Evolutionary conservation across 2,888 invertebrate species (phyloP), one percentile per base, ranked within the genome.

Genomic region (Leptinotarsa haldemani): DNA sequence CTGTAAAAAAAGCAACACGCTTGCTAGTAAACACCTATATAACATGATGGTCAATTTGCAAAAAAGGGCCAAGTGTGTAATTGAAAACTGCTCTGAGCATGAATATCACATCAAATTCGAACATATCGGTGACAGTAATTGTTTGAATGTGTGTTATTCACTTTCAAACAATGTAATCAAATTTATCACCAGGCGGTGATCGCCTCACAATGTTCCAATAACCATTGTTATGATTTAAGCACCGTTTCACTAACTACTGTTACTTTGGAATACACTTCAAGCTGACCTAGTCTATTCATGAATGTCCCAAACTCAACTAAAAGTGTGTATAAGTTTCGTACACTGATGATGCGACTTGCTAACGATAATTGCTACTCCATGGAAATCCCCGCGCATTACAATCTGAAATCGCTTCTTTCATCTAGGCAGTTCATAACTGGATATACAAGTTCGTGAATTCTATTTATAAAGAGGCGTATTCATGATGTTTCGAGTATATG

Each of bases 271-370:
- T 56, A 22, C 25, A 56, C 13, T 56, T 56, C 22, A 15, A 56
- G 22, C 22, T 56, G 56, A 56, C 56, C 56, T 56, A 56, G 56
- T 56, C 56, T 56, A 56, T 56, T 22, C 56, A 15, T 25, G 9
- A 22, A 56, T 56, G 56, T 56, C 22, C 12, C 56, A 56, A 56
- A 20, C 56, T 56, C 56, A 56, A 56, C 56, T 56, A 56, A 56
- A 56, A 56, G 4, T 12, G 9, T 15, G 50, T 18, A 18, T 13
- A 22, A 56, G 22, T 22, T 25, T 22, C 16, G 12, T 22, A 16
- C 20, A 56, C 56, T 56, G 56, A 56, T 56, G 20, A 20, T 22
- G 16, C 22, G 56, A 56, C 56, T 20, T 25, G 22, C 22, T 56
- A 56, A 22, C 22, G 12, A 56, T 56, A 56, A 56, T 56, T 56